These are phyloP conservation scores for Plecturocebus donacophilus DNA, from an alignment of 2,113 vertebrate species.

Conservation along the genomic window DNA sequence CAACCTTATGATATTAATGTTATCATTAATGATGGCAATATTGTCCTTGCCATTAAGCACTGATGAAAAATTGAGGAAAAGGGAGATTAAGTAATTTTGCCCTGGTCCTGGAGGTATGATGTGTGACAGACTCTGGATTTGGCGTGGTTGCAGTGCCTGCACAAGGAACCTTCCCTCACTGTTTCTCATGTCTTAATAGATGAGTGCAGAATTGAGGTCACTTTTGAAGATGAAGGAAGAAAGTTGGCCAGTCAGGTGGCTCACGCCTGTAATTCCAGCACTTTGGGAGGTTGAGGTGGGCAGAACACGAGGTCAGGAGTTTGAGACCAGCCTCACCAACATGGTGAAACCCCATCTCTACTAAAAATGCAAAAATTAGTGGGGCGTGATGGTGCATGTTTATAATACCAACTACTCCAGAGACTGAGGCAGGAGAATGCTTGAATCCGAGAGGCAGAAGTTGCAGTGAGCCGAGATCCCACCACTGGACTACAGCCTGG, in stretches of 20 bases:
- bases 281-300: no score
- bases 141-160: background rate
- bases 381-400: fast-evolving
- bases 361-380: no score
- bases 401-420: no score
- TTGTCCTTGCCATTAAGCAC: background rate
- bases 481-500: no score
- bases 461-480: no score
- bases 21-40: background rate
- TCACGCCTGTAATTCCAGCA: no score
- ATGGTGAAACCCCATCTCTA: no score
- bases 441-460: no score
- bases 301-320: no score
- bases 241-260: background rate
- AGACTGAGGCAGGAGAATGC: no score
- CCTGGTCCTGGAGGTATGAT: background rate
- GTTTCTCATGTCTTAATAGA: background rate
- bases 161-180: background rate
- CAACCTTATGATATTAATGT: background rate
- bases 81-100: background rate
- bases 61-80: background rate
- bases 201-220: background rate
- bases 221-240: background rate
- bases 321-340: no score
- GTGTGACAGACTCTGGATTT: background rate